phyloP scores from a whole-genome alignment of 2,797 vertebrate genomes.

The Hydrophis major region DNA sequence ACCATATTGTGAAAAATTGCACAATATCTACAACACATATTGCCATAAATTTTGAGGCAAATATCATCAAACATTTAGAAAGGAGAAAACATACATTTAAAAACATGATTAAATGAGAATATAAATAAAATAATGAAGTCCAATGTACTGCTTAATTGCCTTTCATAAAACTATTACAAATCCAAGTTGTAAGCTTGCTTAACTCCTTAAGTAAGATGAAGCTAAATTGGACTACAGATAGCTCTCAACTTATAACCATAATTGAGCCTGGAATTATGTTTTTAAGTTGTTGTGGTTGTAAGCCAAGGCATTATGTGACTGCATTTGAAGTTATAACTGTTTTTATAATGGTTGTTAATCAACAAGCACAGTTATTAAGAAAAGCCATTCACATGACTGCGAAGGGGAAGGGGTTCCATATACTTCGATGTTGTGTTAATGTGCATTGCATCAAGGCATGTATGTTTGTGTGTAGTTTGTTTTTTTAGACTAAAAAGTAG shows the following conservation, averaged over 20 bases:
- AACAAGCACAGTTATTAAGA: too few relatives aligned
- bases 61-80: not conserved
- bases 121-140: not conserved
- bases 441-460: not conserved
- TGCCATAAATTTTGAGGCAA: not conserved
- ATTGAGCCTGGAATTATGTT: too few relatives aligned
- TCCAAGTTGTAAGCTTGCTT: not conserved
- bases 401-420: not conserved
- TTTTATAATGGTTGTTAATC: too few relatives aligned
- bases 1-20: not conserved
- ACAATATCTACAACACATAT: too few relatives aligned
- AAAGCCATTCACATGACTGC: not conserved
- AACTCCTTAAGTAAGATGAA: not conserved
- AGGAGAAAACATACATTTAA: not conserved
- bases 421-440: not conserved
- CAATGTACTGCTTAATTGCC: not conserved
- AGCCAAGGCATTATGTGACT: too few relatives aligned
- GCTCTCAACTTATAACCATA: too few relatives aligned
- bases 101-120: not conserved
- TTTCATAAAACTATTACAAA: not conserved
- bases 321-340: too few relatives aligned
- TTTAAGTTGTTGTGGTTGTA: too few relatives aligned
- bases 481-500: not conserved
- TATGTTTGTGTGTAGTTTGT: not conserved
- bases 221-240: not conserved